Evolutionary conservation across 2,888 invertebrate genomes (phyloP), one percentile per base, ranked within the genome.

Genomic region (Limnephilus auricula): DNA sequence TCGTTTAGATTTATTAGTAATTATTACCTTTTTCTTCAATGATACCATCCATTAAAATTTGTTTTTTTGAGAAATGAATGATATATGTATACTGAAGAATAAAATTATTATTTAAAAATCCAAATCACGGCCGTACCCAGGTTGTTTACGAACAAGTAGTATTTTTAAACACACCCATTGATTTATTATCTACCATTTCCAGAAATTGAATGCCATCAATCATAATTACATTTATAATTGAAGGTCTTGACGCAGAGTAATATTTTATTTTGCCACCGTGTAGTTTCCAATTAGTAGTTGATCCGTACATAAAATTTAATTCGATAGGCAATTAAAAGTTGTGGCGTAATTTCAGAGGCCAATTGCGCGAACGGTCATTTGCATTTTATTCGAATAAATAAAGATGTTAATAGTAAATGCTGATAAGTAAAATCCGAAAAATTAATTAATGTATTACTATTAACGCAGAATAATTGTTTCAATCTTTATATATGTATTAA

Each of bases 221-320:
- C 65, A 65, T 65, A 65, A 65, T 65, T 65, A 65, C 6, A 9
- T 25, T 65, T 25, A 65, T 65, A 65, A 65, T 65, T 65, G 65
- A 65, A 65, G 65, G 65, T 65, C 65, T 65, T 65, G 4, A 65
- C n/a, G 65, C 65, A n/a, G 25, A 65, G 25, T 65, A 18, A 65
- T n/a, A 65, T 65, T n/a, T 65, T 65, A 65, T n/a, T 65, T n/a
- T 25, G 65, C 65, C 65, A 65, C 65, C 65, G 65, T 65, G 65
- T n/a, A 25, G 65, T 65, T 65, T 34, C 32, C 25, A 82, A 82
- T 82, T 32, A 82, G 31, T 15, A 82, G 32, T 82, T 34, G 34
- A 82, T 82, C 34, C 34, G 82, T 82, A 82, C 65, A 65, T 65
- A 65, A 65, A 82, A 82, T 82, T 32, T 82, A 82, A 82, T 82